Evolutionary conservation across 2,797 vertebrate genomes (phyloP).

Genomic region (Microctenopoma steveboyesi): DNA sequence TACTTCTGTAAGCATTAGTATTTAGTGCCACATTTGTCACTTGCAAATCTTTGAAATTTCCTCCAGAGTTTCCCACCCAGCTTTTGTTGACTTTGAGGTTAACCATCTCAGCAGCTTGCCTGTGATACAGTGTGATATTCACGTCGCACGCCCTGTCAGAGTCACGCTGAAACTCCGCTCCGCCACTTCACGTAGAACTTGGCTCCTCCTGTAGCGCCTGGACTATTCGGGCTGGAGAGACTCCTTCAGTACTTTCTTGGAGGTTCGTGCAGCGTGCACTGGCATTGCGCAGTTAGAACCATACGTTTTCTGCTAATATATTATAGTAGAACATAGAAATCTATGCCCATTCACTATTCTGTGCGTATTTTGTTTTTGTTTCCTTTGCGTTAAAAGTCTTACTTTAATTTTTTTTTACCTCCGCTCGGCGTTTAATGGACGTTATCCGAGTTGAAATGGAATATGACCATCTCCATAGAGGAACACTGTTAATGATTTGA

Average conservation of each 20-base stretch:
- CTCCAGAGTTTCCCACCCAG: neutral
- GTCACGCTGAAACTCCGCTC: neutral
- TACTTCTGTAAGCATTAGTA: too few relatives aligned
- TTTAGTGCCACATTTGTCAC: too few relatives aligned
- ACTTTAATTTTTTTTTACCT: neutral
- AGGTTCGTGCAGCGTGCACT: conserved; percentile 1
- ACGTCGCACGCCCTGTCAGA: neutral
- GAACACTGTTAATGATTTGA: conserved; percentile 33
- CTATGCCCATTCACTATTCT: neutral
- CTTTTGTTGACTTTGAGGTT: neutral
- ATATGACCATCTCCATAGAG: conserved; percentile 14
- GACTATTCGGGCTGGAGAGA: neutral
- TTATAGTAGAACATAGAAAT: neutral
- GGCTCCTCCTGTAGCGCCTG: conserved; percentile 61
- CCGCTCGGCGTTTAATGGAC: neutral
- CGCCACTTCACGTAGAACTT: neutral
- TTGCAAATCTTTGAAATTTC: too few relatives aligned
- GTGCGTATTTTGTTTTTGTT: neutral
- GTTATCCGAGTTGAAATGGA: conserved; percentile 39
- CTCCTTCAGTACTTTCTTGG: neutral
- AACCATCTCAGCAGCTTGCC: neutral
- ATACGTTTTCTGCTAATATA: neutral
- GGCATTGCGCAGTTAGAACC: neutral
- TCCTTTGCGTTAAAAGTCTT: neutral
- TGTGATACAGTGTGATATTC: neutral